phyloP scores from a whole-genome alignment of 2,797 vertebrate species.

The Artibeus jamaicensis region DNA sequence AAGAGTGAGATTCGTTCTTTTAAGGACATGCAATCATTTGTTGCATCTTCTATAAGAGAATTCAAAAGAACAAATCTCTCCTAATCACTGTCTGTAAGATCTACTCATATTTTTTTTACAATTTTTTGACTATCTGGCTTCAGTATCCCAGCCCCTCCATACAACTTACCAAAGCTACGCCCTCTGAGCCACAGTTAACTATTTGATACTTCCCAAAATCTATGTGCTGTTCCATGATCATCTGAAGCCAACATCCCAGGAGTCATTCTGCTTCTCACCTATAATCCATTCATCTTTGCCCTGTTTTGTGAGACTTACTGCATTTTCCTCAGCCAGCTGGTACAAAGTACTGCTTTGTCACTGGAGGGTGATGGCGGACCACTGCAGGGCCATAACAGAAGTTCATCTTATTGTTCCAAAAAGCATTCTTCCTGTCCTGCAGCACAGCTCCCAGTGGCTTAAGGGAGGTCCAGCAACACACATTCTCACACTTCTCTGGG shows the following conservation, averaged over 20 bases:
- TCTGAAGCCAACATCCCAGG: neutral
- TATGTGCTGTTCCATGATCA: neutral
- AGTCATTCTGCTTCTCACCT: neutral
- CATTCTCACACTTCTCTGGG: neutral
- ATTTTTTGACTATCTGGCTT: neutral
- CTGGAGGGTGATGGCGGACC: neutral
- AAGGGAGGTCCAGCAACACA: rapidly evolving
- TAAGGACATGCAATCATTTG: neutral
- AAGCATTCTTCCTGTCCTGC: rapidly evolving
- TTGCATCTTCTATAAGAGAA: neutral
- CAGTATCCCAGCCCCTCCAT: neutral
- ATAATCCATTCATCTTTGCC: neutral
- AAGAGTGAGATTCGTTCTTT: neutral
- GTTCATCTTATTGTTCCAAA: neutral
- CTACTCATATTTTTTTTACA: neutral
- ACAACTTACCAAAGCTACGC: neutral
- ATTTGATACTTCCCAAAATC: neutral
- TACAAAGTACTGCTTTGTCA: neutral
- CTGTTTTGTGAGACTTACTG: neutral
- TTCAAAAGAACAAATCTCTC: neutral
- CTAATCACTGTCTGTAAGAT: neutral
- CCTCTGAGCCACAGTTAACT: neutral
- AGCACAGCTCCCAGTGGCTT: neutral
- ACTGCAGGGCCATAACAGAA: neutral
- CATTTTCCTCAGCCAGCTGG: neutral